Evolutionary conservation across 1,140 invertebrate genomes (phyloP), one percentile per base, ranked within the genome.

Genomic region (Bombus picipes): DNA sequence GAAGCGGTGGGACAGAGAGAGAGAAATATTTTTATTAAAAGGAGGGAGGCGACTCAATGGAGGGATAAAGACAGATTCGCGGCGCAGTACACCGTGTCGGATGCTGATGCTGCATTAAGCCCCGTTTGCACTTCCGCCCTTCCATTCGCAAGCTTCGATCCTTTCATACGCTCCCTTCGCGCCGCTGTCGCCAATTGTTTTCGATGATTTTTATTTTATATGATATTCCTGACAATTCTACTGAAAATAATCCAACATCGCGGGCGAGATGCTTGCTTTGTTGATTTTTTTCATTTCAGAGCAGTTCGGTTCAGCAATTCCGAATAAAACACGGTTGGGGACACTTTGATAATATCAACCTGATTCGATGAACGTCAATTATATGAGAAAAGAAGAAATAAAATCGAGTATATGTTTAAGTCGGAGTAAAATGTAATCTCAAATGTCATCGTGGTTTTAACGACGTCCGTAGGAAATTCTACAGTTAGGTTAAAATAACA

Each of bases 1-100:
- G 53, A n/a, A 65, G 32, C 41, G 47, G 65, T 34, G 53, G 9
- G 32, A 84, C 76, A 47, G 83, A 79, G 68, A 84, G 37, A 79
- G 88, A 71, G 70, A 83, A 89, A 90, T 89, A 90, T 90, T 90
- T 90, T 90, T 90, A 90, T 90, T 90, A 90, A 90, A 90, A 83
- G 78, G 76, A 80, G 82, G 75, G 76, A 81, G 85, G 57, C 62
- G 70, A 39, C 74, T 41, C 72, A 70, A 81, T 66, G 59, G 81
- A 77, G 88, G 65, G 79, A 65, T 74, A 81, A 83, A 87, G 81
- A 81, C 18, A 32, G 66, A 68, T 62, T 81, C 81, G 80, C 79
- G 81, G 82, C 81, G 80, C 62, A 87, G 79, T 85, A 77, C 87
- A 75, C 53, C 75, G 85, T 78, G 83, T 75, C 84, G 73, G 77